Conservation (phyloP, 2,113 vertebrate species). For the Camelus bactrianus region DNA sequence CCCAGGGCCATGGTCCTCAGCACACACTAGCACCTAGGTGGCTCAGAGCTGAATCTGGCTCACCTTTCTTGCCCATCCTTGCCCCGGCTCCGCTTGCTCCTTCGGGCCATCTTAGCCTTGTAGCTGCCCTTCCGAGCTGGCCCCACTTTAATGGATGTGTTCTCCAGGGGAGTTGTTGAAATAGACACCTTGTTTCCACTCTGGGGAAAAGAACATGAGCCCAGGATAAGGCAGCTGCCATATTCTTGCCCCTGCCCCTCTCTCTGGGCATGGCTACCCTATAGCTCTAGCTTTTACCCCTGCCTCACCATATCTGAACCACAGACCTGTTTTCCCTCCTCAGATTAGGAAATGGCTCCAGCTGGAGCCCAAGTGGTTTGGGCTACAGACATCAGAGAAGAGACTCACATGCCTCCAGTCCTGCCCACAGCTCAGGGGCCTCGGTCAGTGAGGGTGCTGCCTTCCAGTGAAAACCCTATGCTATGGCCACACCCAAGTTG, state of each 20-base stretch:
- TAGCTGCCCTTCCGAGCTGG: conserved; percentile 94
- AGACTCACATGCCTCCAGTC: not conserved
- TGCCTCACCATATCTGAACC: not conserved
- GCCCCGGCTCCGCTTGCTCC: conserved; percentile 94
- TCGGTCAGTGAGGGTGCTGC: not conserved
- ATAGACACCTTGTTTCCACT: conserved; percentile 97
- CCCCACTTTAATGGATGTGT: conserved; percentile 98
- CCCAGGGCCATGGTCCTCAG: not conserved
- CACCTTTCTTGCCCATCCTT: conserved; percentile 98
- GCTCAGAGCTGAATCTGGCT: conserved; percentile 17
- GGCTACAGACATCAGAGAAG: not conserved
- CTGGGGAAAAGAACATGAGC: conserved; percentile 83
- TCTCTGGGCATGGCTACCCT: not conserved
- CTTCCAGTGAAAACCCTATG: not conserved
- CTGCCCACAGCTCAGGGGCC: not conserved
- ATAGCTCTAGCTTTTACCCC: not conserved
- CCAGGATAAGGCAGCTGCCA: not conserved
- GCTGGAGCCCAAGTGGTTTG: not conserved
- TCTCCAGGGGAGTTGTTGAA: conserved; percentile 96
- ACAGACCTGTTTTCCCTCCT: not conserved
- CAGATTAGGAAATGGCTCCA: not conserved
- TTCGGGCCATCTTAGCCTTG: conserved; percentile 97
- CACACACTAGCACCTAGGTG: not conserved
- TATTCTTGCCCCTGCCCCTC: not conserved
- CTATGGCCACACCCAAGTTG: not conserved